Evolutionary conservation across 2,888 invertebrate species (phyloP).

Genomic region (Leptarthrus brevirostris): DNA sequence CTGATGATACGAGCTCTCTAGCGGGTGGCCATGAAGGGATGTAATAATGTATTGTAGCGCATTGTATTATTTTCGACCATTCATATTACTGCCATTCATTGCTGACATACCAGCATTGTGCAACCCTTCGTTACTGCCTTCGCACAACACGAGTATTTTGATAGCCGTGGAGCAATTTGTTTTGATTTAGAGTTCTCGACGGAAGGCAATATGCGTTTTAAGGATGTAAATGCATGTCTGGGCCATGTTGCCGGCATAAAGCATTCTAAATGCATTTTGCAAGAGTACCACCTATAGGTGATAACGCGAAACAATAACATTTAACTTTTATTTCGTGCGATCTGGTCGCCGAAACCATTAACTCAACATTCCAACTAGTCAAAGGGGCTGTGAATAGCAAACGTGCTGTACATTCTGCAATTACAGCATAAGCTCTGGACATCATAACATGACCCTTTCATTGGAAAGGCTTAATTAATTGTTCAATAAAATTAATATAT

Average conservation of each 20-base stretch:
- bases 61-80: slow-evolving; percentile 42
- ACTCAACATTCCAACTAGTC: slow-evolving; percentile 27
- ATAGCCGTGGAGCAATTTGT: slow-evolving; percentile 41
- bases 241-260: not conserved
- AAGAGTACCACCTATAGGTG: slow-evolving; percentile 20
- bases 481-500: slow-evolving; percentile 61
- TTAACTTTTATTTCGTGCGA: slow-evolving; percentile 39
- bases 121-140: slow-evolving; percentile 29
- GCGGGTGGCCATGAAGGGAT: not conserved
- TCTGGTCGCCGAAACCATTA: slow-evolving; percentile 19
- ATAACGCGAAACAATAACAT: slow-evolving; percentile 24
- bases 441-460: slow-evolving; percentile 45
- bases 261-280: not conserved
- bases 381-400: slow-evolving; percentile 24
- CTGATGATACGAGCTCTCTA: no score
- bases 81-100: slow-evolving; percentile 36
- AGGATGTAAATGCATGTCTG: not conserved
- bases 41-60: not conserved
- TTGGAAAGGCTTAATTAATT: slow-evolving; percentile 47
- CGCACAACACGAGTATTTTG: slow-evolving; percentile 4
- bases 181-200: slow-evolving; percentile 37
- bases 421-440: slow-evolving; percentile 41
- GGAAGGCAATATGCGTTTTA: slow-evolving; percentile 6
- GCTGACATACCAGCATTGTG: slow-evolving; percentile 18
- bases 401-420: slow-evolving; percentile 33